Conservation (phyloP, 2,797 vertebrate genomes). For the Loriculus beryllinus region DNA sequence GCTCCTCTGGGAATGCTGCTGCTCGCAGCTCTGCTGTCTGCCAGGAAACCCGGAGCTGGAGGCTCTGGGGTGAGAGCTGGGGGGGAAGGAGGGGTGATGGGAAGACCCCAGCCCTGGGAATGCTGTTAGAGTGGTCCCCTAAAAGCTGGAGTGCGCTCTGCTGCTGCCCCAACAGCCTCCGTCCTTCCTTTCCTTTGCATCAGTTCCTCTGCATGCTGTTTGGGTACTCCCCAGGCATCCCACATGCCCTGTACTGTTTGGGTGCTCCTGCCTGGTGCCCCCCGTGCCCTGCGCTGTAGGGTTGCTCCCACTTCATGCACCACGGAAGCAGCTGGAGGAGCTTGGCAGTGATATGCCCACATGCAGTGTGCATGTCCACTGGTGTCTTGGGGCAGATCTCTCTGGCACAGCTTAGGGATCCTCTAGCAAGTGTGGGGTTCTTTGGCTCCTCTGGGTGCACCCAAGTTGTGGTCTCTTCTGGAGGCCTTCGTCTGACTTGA, state of each 20-base stretch:
- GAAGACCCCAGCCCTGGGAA: background rate
- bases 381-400: background rate
- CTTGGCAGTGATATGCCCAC: background rate
- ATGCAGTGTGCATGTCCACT: background rate
- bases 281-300: fast-evolving
- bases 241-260: background rate
- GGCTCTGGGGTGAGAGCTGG: background rate
- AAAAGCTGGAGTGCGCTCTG: background rate
- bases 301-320: background rate
- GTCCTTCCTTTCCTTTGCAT: background rate
- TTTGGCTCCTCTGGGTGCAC: background rate
- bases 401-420: background rate
- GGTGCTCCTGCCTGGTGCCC: background rate
- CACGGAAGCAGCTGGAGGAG: fast-evolving
- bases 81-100: background rate
- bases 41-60: background rate
- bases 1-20: background rate
- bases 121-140: background rate
- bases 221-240: background rate
- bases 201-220: background rate
- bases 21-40: background rate
- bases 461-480: background rate
- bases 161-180: background rate
- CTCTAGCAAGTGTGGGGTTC: background rate
- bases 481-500: background rate